A percentile compares a stretch with the other conserved stretches of the same genome.
Evolutionary conservation across 2,888 invertebrate genomes (phyloP).

Genomic region (Acrobasis suavella): DNA sequence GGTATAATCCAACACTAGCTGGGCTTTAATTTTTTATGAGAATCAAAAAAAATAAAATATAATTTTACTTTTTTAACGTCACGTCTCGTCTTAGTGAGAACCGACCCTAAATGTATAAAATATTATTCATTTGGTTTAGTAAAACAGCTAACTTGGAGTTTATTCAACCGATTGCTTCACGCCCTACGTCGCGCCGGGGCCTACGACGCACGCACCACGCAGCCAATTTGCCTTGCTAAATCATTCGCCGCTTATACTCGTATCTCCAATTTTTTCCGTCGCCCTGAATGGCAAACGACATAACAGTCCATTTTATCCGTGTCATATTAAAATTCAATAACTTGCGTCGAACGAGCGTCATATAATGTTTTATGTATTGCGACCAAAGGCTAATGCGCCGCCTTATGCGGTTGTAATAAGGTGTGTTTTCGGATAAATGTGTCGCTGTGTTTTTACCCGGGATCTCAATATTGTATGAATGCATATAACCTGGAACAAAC

Average conservation of each 20-base stretch:
- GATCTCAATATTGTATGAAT: conserved; percentile 52
- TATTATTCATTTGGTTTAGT: no score
- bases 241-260: neutral
- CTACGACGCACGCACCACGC: neutral
- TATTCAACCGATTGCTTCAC: neutral
- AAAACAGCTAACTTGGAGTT: neutral
- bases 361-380: conserved; percentile 69
- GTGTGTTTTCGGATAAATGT: conserved; percentile 41
- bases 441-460: conserved; percentile 42
- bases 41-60: no score
- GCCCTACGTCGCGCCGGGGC: neutral
- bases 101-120: no score
- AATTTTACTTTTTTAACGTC: no score
- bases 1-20: no score
- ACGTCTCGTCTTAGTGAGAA: no score
- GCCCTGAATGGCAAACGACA: conserved; percentile 40
- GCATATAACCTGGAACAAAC: conserved; percentile 62
- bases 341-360: conserved; percentile 63
- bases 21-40: no score
- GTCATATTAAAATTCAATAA: conserved; percentile 68
- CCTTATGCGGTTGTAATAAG: conserved; percentile 48
- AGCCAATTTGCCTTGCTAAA: neutral
- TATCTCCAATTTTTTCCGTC: conserved; percentile 26
- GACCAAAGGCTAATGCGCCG: conserved; percentile 37
- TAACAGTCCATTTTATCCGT: conserved; percentile 42